A percentile compares a stretch with the other conserved stretches of the same genome.
Evolutionary conservation across 2,888 invertebrate species (phyloP).

Genomic region (Drymonia ruficornis): DNA sequence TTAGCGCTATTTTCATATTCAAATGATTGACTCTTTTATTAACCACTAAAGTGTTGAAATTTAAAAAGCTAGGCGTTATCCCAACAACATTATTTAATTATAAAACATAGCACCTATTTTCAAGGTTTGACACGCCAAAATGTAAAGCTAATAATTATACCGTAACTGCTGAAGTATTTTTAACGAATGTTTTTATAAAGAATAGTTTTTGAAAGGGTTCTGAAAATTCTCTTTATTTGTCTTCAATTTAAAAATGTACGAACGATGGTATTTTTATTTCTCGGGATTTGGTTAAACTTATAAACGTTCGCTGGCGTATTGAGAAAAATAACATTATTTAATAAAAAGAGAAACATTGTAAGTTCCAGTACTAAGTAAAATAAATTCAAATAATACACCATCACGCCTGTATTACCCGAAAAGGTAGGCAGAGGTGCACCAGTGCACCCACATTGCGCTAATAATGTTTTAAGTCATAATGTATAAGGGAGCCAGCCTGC

Average conservation of each 20-base stretch:
- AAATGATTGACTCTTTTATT: not conserved
- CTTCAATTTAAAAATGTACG: not conserved
- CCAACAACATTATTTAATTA: slow-evolving; percentile 1
- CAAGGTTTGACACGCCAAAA: not conserved
- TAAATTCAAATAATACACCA: too few relatives aligned
- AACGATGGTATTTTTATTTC: too few relatives aligned
- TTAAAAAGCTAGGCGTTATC: not conserved
- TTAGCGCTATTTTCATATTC: not conserved
- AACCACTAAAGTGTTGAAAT: not conserved
- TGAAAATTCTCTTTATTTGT: not conserved
- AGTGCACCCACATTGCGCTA: too few relatives aligned
- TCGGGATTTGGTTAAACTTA: too few relatives aligned
- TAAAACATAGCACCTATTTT: not conserved
- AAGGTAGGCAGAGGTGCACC: too few relatives aligned
- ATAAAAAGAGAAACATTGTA: too few relatives aligned
- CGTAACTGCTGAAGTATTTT: not conserved
- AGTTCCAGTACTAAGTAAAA: too few relatives aligned
- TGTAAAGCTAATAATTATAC: not conserved
- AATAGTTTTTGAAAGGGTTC: not conserved
- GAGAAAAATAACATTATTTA: too few relatives aligned
- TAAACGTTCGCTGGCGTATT: too few relatives aligned
- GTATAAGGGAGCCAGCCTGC: too few relatives aligned
- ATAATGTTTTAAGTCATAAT: too few relatives aligned
- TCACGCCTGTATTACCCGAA: too few relatives aligned
- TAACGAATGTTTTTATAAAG: not conserved